Conservation (phyloP, 2,888 invertebrate species). For the Volucella bombylans region DNA sequence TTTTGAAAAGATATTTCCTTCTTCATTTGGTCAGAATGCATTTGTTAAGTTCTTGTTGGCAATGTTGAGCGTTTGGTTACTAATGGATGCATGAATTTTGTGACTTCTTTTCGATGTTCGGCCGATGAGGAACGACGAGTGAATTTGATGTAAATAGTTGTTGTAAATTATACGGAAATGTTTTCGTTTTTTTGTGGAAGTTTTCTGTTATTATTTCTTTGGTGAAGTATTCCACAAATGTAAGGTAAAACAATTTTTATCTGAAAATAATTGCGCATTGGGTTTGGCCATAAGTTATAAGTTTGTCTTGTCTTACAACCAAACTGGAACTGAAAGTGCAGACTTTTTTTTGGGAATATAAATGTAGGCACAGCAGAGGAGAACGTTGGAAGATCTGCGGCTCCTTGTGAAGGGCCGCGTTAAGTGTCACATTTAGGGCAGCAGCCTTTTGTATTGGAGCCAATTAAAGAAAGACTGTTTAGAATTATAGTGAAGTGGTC, state of each 20-base stretch:
- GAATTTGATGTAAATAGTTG: constrained; percentile 62
- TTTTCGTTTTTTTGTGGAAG: background rate
- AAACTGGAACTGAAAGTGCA: background rate
- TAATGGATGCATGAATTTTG: constrained; percentile 64
- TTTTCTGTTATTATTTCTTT: background rate
- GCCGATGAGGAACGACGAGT: constrained; percentile 55
- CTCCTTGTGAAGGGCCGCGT: too few species aligned
- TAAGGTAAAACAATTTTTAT: too few species aligned
- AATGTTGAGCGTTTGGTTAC: constrained; percentile 41
- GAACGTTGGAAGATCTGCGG: too few species aligned
- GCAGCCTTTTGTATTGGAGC: too few species aligned
- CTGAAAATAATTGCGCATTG: too few species aligned
- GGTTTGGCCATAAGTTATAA: too few species aligned
- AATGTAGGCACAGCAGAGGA: too few species aligned
- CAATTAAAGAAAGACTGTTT: too few species aligned
- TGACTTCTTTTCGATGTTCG: background rate
- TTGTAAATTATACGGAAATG: constrained; percentile 53
- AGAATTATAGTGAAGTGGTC: too few species aligned
- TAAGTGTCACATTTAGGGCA: too few species aligned
- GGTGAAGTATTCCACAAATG: constrained; percentile 4
- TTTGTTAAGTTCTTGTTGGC: constrained; percentile 47
- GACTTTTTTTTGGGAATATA: background rate
- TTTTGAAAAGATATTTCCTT: constrained; percentile 30
- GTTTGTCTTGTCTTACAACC: background rate
- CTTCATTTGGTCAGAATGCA: constrained; percentile 66